A percentile compares a stretch with the other conserved stretches of the same genome.
phyloP scores from a whole-genome alignment of 2,797 vertebrate genomes.

The Borostomias antarcticus region DNA sequence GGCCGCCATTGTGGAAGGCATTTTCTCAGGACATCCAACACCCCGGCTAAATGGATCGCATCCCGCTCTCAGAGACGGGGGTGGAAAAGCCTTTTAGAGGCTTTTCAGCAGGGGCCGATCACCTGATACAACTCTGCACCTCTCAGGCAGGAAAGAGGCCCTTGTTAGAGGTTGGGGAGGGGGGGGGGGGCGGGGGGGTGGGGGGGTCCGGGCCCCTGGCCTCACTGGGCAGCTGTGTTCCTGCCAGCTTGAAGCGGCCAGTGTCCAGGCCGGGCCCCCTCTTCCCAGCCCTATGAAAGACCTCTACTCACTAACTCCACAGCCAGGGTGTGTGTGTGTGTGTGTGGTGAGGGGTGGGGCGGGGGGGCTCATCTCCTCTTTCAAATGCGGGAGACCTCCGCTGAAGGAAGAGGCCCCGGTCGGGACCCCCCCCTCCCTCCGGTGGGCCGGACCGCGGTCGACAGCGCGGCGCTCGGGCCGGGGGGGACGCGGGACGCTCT shows the following conservation, averaged over 20 bases:
- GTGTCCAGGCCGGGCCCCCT: conserved; percentile 50
- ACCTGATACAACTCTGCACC: conserved; percentile 73
- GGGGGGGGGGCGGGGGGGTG: conserved; percentile 4
- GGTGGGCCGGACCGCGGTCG: conserved; percentile 28
- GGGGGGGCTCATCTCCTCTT: conserved; percentile 49
- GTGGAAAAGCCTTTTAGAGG: conserved; percentile 65
- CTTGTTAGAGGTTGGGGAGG: conserved; percentile 45
- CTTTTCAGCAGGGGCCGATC: conserved; percentile 63
- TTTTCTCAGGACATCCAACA: conserved; percentile 83
- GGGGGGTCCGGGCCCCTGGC: conserved; percentile 40
- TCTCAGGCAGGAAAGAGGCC: conserved; percentile 62
- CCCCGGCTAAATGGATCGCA: conserved; percentile 71
- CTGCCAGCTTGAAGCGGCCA: conserved; percentile 53
- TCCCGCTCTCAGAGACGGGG: conserved; percentile 51
- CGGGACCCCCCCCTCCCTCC: conserved; percentile 43
- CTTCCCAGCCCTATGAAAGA: conserved; percentile 59
- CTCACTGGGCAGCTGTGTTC: conserved; percentile 56
- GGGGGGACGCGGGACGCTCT: conserved; percentile 4
- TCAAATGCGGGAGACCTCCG: conserved; percentile 51
- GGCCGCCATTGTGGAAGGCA: conserved; percentile 74
- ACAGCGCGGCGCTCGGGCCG: conserved; percentile 30
- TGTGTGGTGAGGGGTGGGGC: no score
- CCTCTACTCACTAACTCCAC: conserved; percentile 58
- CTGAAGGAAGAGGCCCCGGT: conserved; percentile 39
- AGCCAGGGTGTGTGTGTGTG: no score